A percentile compares a stretch with the other conserved stretches of the same genome.
Conservation (phyloP, 1,140 invertebrate species). For the Anoplolepis gracilipes region DNA sequence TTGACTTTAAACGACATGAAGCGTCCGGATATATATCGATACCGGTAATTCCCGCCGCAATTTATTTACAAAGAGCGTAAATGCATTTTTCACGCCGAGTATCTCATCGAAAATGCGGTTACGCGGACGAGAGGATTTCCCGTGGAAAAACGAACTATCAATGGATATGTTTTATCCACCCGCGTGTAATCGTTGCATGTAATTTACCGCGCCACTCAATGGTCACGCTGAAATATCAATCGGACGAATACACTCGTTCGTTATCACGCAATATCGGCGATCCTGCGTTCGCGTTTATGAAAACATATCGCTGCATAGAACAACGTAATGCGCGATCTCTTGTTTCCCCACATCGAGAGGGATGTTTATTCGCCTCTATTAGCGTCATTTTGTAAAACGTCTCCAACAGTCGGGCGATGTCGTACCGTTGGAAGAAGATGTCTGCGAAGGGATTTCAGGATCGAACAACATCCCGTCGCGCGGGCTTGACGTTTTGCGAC, state of each 20-base stretch:
- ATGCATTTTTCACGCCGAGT: conserved; percentile 21
- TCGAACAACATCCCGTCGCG: background rate
- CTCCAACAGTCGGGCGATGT: background rate
- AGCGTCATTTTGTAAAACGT: background rate
- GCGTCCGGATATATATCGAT: background rate
- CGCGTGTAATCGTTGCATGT: conserved; percentile 1
- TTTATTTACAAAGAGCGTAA: conserved; percentile 18
- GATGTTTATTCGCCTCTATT: background rate
- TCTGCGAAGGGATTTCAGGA: conserved; percentile 7
- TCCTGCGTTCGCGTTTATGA: background rate
- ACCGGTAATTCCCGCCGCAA: background rate
- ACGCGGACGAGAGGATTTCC: background rate
- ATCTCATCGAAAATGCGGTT: conserved; percentile 18
- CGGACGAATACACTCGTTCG: background rate
- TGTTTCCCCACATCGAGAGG: background rate
- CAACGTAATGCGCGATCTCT: background rate
- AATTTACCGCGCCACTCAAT: conserved; percentile 2
- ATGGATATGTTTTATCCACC: conserved; percentile 7
- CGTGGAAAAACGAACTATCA: background rate
- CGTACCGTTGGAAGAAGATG: background rate
- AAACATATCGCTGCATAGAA: background rate
- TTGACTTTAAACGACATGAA: background rate
- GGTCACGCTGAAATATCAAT: conserved; percentile 35
- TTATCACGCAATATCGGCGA: background rate
- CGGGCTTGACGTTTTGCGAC: conserved; percentile 43